Percentiles rank a stretch among this genome's conserved stretches.
Conservation (phyloP, 1,140 invertebrate genomes). For the Monochamus saltuarius region DNA sequence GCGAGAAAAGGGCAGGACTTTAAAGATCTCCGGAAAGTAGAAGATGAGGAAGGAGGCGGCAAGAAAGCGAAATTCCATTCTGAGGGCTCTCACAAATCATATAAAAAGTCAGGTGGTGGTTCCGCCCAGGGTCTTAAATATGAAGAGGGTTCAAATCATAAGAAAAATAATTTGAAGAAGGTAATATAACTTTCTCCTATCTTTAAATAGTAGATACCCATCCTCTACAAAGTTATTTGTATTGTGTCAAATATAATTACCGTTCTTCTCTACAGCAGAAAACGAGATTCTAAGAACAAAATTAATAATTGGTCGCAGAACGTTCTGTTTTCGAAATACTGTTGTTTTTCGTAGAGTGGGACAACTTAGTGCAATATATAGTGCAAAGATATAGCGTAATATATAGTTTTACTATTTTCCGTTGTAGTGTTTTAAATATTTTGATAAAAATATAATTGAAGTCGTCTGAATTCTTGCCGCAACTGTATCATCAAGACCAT, state of each 20-base stretch:
- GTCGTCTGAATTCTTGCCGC: no score
- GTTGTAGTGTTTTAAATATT: no score
- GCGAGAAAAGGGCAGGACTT: constrained; percentile 35
- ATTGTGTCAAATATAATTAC: neutral
- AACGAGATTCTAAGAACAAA: neutral
- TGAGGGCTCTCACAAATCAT: constrained; percentile 32
- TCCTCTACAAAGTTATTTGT: neutral
- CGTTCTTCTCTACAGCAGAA: neutral
- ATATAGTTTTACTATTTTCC: no score
- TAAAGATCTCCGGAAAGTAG: constrained; percentile 31
- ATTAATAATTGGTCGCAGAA: neutral
- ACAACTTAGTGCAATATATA: no score
- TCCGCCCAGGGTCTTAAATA: constrained; percentile 39
- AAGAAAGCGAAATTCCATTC: constrained; percentile 39
- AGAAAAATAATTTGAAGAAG: constrained; percentile 38
- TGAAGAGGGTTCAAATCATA: constrained; percentile 34
- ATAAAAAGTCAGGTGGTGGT: constrained; percentile 33
- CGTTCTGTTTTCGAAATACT: neutral
- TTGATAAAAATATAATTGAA: no score
- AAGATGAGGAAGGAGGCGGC: constrained; percentile 37
- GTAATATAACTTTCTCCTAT: constrained; percentile 9
- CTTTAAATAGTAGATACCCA: neutral
- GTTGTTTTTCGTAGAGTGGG: neutral
- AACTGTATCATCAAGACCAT: no score
- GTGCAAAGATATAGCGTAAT: no score